Evolutionary conservation across 2,888 invertebrate genomes (phyloP).

Genomic region (Beris chalybata): DNA sequence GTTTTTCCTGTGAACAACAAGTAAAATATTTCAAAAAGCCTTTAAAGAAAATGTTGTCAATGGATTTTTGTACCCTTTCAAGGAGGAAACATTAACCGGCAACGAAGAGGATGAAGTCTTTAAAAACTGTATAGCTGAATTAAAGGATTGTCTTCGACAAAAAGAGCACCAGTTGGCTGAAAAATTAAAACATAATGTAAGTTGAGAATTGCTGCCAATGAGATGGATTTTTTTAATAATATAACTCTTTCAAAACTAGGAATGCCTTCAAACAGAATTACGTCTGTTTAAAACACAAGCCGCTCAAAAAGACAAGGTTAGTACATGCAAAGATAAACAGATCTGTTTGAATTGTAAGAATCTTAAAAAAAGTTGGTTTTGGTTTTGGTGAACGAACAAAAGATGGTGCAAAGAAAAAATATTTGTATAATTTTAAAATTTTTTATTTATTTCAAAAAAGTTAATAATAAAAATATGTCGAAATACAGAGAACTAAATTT

Average conservation of each 20-base stretch:
- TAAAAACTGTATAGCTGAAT: conserved; percentile 32
- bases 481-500: background rate
- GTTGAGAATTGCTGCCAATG: too few relatives aligned
- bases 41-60: background rate
- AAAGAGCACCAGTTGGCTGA: conserved; percentile 23
- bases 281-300: conserved; percentile 21
- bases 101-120: conserved; percentile 30
- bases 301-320: conserved; percentile 37
- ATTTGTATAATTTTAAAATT: conserved; percentile 8
- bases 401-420: conserved; percentile 2
- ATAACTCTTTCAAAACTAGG: conserved; percentile 16
- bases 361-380: conserved; percentile 32
- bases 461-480: conserved; percentile 8
- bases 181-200: conserved; percentile 33
- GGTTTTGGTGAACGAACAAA: conserved; percentile 27
- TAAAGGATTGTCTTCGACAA: conserved; percentile 27
- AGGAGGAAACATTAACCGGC: conserved; percentile 5
- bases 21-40: background rate
- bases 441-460: background rate
- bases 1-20: conserved; percentile 2
- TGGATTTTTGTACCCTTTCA: background rate
- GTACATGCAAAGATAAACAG: conserved; percentile 22
- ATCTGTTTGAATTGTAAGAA: background rate
- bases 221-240: too few relatives aligned
- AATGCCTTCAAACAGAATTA: conserved; percentile 33